Percentiles rank a stretch among this genome's conserved stretches.
phyloP scores from a whole-genome alignment of 2,888 invertebrate genomes.

The Stenichneumon culpator region DNA sequence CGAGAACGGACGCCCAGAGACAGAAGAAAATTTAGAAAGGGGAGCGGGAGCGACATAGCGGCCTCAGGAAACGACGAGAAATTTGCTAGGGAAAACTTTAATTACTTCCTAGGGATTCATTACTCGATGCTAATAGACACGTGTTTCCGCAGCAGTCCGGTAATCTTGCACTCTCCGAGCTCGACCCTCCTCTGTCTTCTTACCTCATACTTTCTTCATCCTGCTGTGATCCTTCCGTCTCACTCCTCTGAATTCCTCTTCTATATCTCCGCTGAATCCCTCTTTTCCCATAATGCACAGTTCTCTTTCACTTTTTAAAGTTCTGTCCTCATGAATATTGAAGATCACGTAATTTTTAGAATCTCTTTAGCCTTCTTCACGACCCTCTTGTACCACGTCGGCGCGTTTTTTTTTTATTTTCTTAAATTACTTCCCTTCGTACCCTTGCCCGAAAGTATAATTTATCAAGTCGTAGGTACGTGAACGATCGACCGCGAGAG shows the following conservation, averaged over 20 bases:
- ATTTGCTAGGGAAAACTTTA: constrained; percentile 81
- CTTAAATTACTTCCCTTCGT: constrained; percentile 27
- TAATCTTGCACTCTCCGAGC: constrained; percentile 52
- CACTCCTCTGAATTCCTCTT: neutral
- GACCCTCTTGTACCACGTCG: neutral
- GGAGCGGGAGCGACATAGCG: constrained; percentile 48
- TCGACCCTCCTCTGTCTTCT: constrained; percentile 9
- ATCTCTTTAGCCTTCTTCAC: constrained; percentile 50
- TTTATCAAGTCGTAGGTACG: constrained; percentile 24
- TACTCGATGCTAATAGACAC: constrained; percentile 83
- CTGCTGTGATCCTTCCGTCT: constrained; percentile 1
- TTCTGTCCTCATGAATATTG: constrained; percentile 79
- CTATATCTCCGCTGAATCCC: neutral
- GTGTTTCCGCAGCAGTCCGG: constrained; percentile 72
- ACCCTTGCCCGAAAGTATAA: constrained; percentile 5
- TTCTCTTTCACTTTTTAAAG: constrained; percentile 74
- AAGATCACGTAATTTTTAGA: constrained; percentile 73
- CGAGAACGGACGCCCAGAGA: constrained; percentile 15
- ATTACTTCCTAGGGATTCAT: constrained; percentile 83
- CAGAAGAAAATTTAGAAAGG: constrained; percentile 31
- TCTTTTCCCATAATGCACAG: neutral
- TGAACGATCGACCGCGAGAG: constrained; percentile 5
- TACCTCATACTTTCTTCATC: constrained; percentile 4
- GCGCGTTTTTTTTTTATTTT: neutral
- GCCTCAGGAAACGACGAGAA: constrained; percentile 67